A percentile compares a stretch with the other conserved stretches of the same genome.
Evolutionary conservation across 2,797 vertebrate genomes (phyloP).

Genomic region (Mycteria americana): DNA sequence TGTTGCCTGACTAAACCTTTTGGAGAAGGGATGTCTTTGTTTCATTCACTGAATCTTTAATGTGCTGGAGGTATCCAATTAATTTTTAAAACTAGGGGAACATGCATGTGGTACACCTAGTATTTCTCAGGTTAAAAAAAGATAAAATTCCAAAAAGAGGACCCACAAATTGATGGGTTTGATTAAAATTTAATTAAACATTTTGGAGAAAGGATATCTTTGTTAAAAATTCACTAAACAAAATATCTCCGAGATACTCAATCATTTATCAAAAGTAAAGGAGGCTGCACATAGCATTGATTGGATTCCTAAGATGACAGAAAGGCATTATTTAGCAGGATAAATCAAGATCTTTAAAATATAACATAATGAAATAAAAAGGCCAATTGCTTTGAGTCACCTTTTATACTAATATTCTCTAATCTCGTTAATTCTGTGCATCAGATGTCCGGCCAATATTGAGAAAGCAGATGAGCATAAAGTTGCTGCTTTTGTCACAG

Average conservation of each 20-base stretch:
- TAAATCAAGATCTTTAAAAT: background rate
- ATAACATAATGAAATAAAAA: background rate
- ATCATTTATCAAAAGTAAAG: background rate
- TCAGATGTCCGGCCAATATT: fast-evolving
- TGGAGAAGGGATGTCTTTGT: background rate
- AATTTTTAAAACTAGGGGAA: background rate
- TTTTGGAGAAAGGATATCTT: background rate
- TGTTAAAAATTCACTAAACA: background rate
- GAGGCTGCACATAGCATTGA: background rate
- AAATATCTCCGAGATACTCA: background rate
- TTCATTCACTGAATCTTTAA: background rate
- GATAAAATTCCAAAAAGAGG: background rate
- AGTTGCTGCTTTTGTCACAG: background rate
- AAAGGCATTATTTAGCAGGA: background rate
- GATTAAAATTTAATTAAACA: background rate
- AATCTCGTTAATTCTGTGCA: background rate
- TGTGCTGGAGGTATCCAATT: background rate
- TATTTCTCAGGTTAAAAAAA: background rate
- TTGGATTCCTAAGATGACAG: background rate
- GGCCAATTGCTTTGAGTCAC: background rate
- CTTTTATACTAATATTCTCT: background rate
- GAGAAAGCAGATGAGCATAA: background rate
- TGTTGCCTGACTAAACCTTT: background rate
- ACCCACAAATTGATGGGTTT: background rate
- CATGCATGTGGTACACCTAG: background rate